These are phyloP conservation scores for Siderastrea radians DNA, from an alignment of 92 coral and sea anemone species.

Conservation along the genomic window DNA sequence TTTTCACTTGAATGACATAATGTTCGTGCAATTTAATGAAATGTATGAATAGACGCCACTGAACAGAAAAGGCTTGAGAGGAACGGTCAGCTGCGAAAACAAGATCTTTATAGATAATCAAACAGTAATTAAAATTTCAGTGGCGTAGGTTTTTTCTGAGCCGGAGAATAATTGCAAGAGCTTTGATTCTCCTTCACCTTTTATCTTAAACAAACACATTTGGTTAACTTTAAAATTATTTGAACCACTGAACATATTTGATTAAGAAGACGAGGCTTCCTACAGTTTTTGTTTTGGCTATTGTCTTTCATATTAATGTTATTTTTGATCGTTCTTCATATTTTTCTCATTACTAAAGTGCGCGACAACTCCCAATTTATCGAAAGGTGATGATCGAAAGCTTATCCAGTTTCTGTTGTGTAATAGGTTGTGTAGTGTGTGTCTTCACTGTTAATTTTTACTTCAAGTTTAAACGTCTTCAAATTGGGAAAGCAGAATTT, in stretches of 20 bases:
- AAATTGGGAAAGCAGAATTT: no score
- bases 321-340: no score
- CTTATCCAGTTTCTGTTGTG: no score
- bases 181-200: neutral
- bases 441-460: no score
- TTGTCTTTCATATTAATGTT: no score
- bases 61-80: neutral
- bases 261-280: neutral
- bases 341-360: no score
- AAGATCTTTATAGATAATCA: neutral
- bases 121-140: neutral
- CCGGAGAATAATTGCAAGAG: no score
- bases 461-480: no score
- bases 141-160: neutral
- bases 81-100: neutral
- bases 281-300: neutral
- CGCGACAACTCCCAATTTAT: no score
- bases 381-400: no score
- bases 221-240: neutral
- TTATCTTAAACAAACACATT: constrained; percentile 10
- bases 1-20: neutral
- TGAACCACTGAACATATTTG: neutral
- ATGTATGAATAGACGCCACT: neutral
- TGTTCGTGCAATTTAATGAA: neutral
- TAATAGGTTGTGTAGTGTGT: no score